Evolutionary conservation across 1,140 invertebrate genomes (phyloP).

Genomic region (Leptonema lineaticorne): DNA sequence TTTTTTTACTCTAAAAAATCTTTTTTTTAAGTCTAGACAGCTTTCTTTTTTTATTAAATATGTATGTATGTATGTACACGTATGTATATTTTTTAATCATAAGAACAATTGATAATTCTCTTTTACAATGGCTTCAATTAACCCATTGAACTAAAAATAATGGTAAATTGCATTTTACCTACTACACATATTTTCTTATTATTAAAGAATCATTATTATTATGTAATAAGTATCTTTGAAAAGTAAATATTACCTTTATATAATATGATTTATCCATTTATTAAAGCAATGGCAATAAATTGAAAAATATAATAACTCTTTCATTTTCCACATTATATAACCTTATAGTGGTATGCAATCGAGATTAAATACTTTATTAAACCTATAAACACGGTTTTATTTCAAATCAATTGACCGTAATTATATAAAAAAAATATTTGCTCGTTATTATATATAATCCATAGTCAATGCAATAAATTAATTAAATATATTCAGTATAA

Average conservation of each 20-base stretch:
- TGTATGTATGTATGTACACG: no score
- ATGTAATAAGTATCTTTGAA: constrained; percentile 41
- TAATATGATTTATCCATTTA: constrained; percentile 41
- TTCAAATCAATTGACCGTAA: no score
- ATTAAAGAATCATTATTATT: constrained; percentile 39
- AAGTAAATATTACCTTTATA: constrained; percentile 42
- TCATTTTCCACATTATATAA: constrained; percentile 19
- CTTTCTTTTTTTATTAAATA: constrained; percentile 17
- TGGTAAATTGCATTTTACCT: constrained; percentile 40
- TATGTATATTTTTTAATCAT: no score
- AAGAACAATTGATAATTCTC: constrained; percentile 11
- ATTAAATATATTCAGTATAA: no score
- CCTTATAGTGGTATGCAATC: no score
- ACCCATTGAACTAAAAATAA: constrained; percentile 23
- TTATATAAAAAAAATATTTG: no score
- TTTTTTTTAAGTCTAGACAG: constrained; percentile 4
- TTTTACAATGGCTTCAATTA: constrained; percentile 25
- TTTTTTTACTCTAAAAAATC: not conserved
- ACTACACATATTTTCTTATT: constrained; percentile 40
- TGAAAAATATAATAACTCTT: constrained; percentile 36
- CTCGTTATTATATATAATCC: no score
- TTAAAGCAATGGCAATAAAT: constrained; percentile 41
- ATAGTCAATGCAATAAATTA: no score
- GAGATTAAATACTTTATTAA: no score
- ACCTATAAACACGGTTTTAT: no score